These are phyloP conservation scores for Plebejus argus DNA, from an alignment of 2,888 invertebrate species.

Conservation along the genomic window DNA sequence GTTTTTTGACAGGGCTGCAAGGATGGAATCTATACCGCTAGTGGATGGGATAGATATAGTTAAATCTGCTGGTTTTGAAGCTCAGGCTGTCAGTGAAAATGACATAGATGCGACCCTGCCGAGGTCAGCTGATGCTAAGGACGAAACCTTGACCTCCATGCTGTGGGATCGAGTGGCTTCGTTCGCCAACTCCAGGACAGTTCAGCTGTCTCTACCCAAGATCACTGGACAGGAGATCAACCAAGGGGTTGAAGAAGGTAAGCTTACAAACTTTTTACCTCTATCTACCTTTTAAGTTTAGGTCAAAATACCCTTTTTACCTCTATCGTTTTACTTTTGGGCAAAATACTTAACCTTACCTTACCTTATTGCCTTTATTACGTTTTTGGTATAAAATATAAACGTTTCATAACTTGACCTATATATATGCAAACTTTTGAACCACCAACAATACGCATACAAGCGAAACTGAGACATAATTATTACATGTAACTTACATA, in stretches of 20 bases:
- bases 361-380: too few relatives aligned
- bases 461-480: too few relatives aligned
- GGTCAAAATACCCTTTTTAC: too few relatives aligned
- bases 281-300: background rate
- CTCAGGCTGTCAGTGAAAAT: constrained; percentile 81
- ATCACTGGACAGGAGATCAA: constrained; percentile 85
- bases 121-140: constrained; percentile 83
- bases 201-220: constrained; percentile 89
- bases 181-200: constrained; percentile 87
- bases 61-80: constrained; percentile 71
- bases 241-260: constrained; percentile 89
- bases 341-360: too few relatives aligned
- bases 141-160: constrained; percentile 84
- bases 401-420: too few relatives aligned
- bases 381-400: too few relatives aligned
- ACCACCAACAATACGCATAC: too few relatives aligned
- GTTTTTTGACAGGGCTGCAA: constrained; percentile 87
- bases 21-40: constrained; percentile 83
- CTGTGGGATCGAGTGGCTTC: constrained; percentile 86
- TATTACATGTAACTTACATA: too few relatives aligned
- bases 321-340: too few relatives aligned
- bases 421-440: too few relatives aligned
- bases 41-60: constrained; percentile 85
- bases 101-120: constrained; percentile 86
- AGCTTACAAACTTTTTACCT: constrained; percentile 37